Evolutionary conservation across 2,113 vertebrate species (phyloP).

Genomic region (Crotalus tigris): DNA sequence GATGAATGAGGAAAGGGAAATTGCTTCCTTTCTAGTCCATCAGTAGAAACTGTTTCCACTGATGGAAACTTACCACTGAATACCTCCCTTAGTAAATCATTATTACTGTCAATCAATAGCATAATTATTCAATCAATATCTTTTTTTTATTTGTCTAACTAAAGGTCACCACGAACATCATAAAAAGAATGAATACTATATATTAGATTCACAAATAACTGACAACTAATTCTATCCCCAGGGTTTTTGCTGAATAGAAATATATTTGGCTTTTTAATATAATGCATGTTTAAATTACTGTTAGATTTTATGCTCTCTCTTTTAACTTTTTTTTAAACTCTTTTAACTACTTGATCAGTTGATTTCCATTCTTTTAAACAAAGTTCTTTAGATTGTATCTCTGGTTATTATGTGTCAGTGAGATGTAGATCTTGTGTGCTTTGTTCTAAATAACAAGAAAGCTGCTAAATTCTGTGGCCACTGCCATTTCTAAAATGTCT

Average conservation of each 20-base stretch:
- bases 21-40: neutral
- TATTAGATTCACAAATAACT: neutral
- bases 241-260: neutral
- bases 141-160: neutral
- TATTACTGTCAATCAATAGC: neutral
- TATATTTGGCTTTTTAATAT: neutral
- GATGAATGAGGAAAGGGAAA: neutral
- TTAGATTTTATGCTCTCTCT: neutral
- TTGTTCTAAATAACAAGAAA: neutral
- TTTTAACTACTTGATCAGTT: neutral
- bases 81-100: neutral
- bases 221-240: neutral
- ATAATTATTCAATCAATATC: neutral
- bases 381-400: neutral
- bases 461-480: neutral
- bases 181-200: neutral
- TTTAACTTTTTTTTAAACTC: neutral
- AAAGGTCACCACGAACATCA: neutral
- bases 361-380: neutral
- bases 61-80: neutral
- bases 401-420: neutral
- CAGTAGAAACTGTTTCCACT: neutral
- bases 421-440: neutral
- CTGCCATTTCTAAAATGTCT: neutral
- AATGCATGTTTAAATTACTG: neutral